Base-by-base conservation (phyloP, 2,888 invertebrate species). In the Leptinotarsa tumamoca region DNA sequence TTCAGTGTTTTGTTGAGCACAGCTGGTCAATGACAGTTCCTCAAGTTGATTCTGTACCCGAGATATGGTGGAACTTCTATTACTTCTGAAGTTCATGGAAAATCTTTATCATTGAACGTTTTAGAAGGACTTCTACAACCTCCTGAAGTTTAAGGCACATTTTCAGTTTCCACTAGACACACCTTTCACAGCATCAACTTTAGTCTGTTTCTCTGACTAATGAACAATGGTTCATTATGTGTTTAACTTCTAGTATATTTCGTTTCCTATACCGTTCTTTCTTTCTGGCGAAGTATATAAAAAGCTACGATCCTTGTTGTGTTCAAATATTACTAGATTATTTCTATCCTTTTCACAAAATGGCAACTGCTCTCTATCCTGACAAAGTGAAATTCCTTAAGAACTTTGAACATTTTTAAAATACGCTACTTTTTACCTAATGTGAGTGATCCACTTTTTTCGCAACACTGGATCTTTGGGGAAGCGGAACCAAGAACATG, bases 231-330 rank as follows among this genome's bases (percentile, higher is more conserved):
- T 51, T 51, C 51, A 51, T 51, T 15, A 51, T 3, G 13, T 51
- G 51, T 54, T 17, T 54, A 5, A 18, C 17, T 17, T 54, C 54
- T 54, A 54, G 18, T 54, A 54, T 54, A 17, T 54, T 54, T 54
- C 54, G n/a, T 54, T 54, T 54, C 54, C 54, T 54, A 54, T 54
- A 54, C 54, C 54, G 14, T 54, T 17, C n/a, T 54, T 54, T 54
- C 54, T 54, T 17, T 54, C 54, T 54, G 54, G 54, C 17, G 54
- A 54, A 54, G n/a, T 54, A 54, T 54, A 54, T 54, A 17, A 54
- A 18, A 54, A 18, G 3, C 5, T 54, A 54, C 14, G 54, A 17
- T 54, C 14, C 54, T 54, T 54, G 54, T 54, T 54, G 54, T 54
- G 18, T 54, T 54, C 54, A 54, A 54, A 54, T n/a, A 54, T 54